Conservation (phyloP, 1,140 invertebrate genomes). For the Lucilia cuprina region DNA sequence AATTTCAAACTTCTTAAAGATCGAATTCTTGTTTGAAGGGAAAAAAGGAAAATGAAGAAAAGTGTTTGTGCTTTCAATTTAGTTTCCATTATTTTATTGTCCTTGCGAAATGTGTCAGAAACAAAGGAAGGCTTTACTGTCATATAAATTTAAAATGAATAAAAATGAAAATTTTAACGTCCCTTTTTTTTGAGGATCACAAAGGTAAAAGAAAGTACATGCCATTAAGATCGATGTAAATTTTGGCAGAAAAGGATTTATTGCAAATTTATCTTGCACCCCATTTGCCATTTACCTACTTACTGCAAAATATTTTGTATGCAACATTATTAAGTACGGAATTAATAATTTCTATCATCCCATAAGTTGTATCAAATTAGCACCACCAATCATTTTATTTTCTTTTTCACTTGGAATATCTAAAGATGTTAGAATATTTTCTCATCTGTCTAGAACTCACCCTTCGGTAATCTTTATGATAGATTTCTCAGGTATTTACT, state of each 20-base stretch:
- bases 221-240: background rate
- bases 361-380: conserved; percentile 1
- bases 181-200: background rate
- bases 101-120: background rate
- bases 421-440: background rate
- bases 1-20: background rate
- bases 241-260: conserved; percentile 6
- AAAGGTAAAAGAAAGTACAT: background rate
- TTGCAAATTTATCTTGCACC: background rate
- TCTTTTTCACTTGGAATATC: background rate
- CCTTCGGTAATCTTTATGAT: background rate
- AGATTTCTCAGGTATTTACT: conserved; percentile 9
- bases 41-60: background rate
- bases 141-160: conserved; percentile 11
- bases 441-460: background rate
- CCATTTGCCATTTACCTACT: background rate
- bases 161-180: background rate
- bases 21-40: background rate
- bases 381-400: background rate
- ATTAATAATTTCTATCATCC: background rate
- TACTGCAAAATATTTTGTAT: background rate
- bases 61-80: background rate
- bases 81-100: background rate
- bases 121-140: conserved; percentile 1
- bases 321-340: background rate